Percentiles rank a stretch among this genome's conserved stretches.
These are phyloP conservation scores for Eurosta solidaginis DNA, from an alignment of 1,140 invertebrate genomes.

Conservation along the genomic window DNA sequence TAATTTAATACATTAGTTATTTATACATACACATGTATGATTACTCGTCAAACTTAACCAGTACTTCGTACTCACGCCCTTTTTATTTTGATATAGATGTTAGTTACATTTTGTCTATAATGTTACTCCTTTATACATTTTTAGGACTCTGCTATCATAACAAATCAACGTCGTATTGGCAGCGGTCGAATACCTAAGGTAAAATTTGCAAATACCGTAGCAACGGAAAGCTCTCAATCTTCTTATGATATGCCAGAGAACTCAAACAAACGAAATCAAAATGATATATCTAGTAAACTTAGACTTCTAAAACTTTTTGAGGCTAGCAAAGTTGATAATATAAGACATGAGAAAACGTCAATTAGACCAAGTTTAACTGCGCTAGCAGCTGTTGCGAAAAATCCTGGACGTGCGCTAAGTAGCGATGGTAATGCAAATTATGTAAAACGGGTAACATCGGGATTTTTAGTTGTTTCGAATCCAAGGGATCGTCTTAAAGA, in stretches of 20 bases:
- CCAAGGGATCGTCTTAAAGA: conserved; percentile 48
- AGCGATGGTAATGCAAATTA: conserved; percentile 47
- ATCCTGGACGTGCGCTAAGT: background rate
- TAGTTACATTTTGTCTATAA: background rate
- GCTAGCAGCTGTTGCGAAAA: background rate
- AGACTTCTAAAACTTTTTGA: background rate
- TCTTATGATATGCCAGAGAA: background rate
- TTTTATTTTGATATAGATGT: too few relatives aligned
- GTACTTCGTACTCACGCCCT: too few relatives aligned
- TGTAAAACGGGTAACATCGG: conserved; percentile 54
- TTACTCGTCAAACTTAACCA: too few relatives aligned
- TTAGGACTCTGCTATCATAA: conserved; percentile 43
- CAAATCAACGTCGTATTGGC: conserved; percentile 55
- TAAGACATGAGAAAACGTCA: background rate
- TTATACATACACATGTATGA: too few relatives aligned
- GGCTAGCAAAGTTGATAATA: conserved; percentile 22
- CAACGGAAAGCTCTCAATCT: background rate
- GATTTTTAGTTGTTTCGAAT: conserved; percentile 54
- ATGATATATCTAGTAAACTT: conserved; percentile 8
- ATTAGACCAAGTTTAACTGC: background rate
- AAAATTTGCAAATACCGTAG: conserved; percentile 41
- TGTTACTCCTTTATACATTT: background rate
- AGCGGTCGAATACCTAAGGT: conserved; percentile 50
- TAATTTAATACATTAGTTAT: too few relatives aligned
- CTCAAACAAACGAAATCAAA: background rate